phyloP scores from a whole-genome alignment of 2,888 invertebrate genomes.

The Ochropleura leucogaster region DNA sequence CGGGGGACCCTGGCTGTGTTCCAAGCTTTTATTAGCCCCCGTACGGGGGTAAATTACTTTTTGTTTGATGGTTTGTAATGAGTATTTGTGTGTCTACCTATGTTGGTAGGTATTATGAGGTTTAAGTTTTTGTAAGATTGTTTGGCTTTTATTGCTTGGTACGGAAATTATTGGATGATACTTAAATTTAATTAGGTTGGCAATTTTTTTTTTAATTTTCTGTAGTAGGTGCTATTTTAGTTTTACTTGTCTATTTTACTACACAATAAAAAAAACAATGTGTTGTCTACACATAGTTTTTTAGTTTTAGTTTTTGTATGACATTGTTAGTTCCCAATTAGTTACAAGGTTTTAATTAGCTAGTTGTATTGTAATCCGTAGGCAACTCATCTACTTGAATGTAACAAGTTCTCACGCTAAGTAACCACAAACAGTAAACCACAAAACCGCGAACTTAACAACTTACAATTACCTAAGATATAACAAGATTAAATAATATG shows the following conservation, averaged over 20 bases:
- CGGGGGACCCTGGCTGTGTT: constrained; percentile 67
- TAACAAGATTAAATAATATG: constrained; percentile 20
- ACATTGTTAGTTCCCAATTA: not conserved
- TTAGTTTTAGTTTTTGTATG: not conserved
- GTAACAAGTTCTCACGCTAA: not conserved
- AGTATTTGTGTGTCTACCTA: constrained; percentile 37
- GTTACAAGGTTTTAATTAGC: not conserved
- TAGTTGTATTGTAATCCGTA: not conserved
- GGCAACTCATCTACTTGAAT: not conserved
- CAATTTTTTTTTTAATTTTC: too few relatives aligned
- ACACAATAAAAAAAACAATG: too few relatives aligned
- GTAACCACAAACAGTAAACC: not conserved
- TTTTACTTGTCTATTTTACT: too few relatives aligned
- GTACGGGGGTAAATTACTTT: constrained; percentile 66
- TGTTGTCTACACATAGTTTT: not conserved
- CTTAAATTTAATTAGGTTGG: too few relatives aligned
- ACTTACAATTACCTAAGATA: not conserved
- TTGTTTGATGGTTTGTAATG: constrained; percentile 66
- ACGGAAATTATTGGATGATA: too few relatives aligned
- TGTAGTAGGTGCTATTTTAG: too few relatives aligned
- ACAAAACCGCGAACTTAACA: constrained; percentile 16
- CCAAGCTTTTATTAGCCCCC: constrained; percentile 69
- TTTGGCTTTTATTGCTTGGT: not conserved
- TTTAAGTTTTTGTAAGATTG: constrained; percentile 17
- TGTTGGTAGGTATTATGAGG: not conserved